Conservation (phyloP, 2,113 vertebrate genomes). For the Pantherophis guttatus region DNA sequence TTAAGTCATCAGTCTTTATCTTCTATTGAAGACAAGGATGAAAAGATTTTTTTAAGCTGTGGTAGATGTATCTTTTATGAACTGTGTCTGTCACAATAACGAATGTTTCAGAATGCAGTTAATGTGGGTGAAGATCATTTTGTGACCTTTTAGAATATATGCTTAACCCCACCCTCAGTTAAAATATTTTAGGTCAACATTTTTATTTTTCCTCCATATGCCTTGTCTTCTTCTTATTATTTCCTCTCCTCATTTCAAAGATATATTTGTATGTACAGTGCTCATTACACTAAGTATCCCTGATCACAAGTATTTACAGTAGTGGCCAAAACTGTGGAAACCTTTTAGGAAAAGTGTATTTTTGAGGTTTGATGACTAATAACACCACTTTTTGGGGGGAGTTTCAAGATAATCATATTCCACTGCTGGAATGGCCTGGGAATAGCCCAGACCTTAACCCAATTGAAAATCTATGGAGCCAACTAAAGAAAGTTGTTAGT, state of each 20-base stretch:
- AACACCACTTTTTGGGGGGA: too few species aligned
- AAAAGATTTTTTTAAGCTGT: neutral
- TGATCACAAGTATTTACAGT: neutral
- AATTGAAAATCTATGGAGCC: too few species aligned
- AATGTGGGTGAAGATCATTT: neutral
- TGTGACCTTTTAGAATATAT: neutral
- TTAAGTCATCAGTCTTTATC: neutral
- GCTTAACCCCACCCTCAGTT: neutral
- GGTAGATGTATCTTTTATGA: neutral
- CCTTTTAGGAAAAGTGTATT: too few species aligned
- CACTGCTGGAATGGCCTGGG: too few species aligned
- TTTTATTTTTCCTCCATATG: neutral
- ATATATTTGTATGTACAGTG: neutral
- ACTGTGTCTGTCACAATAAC: neutral
- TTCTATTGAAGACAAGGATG: neutral
- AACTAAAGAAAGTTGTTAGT: too few species aligned
- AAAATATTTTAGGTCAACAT: neutral
- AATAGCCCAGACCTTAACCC: too few species aligned
- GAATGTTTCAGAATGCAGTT: neutral
- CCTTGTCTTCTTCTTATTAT: neutral
- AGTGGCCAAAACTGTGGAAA: too few species aligned
- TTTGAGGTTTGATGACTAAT: too few species aligned
- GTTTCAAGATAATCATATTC: too few species aligned
- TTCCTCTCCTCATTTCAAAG: neutral
- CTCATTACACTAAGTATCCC: neutral